A percentile compares a stretch with the other conserved stretches of the same genome.
phyloP scores from a whole-genome alignment of 1,140 invertebrate genomes.

The Anoplolepis gracilipes region DNA sequence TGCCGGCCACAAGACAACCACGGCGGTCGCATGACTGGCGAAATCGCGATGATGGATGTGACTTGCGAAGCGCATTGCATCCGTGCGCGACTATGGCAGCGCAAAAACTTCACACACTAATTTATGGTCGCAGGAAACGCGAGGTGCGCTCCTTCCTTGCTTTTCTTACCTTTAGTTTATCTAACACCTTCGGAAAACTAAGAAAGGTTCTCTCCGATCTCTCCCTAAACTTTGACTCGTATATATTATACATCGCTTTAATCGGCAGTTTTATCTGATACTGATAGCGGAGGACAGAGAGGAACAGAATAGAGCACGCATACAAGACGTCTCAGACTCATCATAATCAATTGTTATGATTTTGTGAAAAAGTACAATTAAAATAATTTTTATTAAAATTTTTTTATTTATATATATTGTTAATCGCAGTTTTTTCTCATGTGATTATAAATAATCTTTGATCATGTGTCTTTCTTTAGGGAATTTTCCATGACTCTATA shows the following conservation, averaged over 20 bases:
- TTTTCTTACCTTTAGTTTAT: conserved; percentile 51
- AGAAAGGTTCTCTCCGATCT: background rate
- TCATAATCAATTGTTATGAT: background rate
- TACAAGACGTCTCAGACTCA: background rate
- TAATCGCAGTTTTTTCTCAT: background rate
- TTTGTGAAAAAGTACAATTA: background rate
- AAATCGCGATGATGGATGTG: conserved; percentile 62
- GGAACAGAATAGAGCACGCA: too few relatives aligned
- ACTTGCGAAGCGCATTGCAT: conserved; percentile 60
- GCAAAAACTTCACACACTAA: conserved; percentile 61
- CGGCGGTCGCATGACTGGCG: conserved; percentile 55
- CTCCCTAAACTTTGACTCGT: background rate
- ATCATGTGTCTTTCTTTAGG: background rate
- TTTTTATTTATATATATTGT: background rate
- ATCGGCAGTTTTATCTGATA: background rate
- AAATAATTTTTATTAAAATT: background rate
- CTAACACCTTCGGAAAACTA: conserved; percentile 37
- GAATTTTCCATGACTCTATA: background rate
- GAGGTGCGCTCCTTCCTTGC: conserved; percentile 32
- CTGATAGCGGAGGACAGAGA: background rate
- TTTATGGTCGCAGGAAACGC: conserved; percentile 59
- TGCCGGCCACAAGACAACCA: conserved; percentile 47
- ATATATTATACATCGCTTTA: background rate
- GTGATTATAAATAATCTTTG: background rate
- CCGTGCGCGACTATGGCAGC: conserved; percentile 47